A percentile compares a stretch with the other conserved stretches of the same genome.
These are phyloP conservation scores for Peromyscus nudipes DNA, from an alignment of 2,797 vertebrate species.

Conservation along the genomic window DNA sequence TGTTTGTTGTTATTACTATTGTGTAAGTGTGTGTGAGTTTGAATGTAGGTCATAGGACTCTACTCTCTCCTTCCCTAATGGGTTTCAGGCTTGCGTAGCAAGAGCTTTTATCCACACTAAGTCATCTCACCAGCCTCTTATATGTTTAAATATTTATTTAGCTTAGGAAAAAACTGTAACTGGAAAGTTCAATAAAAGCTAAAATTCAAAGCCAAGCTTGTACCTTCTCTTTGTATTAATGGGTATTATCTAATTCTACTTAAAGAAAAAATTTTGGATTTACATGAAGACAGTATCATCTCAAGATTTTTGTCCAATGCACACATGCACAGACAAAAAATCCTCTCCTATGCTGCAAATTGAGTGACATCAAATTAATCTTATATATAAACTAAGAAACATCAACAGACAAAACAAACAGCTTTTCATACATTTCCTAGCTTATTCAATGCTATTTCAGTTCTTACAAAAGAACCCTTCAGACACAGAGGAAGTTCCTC, in stretches of 20 bases:
- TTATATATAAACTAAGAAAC: conserved; percentile 40
- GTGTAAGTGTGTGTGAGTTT: neutral
- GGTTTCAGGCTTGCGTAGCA: neutral
- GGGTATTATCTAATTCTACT: conserved; percentile 2
- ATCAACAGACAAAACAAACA: neutral
- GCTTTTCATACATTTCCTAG: neutral
- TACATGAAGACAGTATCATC: conserved; percentile 2
- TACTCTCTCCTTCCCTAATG: neutral
- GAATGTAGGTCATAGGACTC: neutral
- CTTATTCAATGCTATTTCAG: neutral
- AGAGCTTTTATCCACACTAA: neutral
- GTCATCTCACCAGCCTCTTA: neutral
- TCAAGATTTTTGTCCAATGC: neutral
- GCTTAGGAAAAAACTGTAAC: conserved; percentile 48
- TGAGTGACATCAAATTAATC: conserved; percentile 18
- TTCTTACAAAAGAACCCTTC: conserved; percentile 18
- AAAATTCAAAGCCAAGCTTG: neutral
- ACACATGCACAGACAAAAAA: conserved; percentile 17
- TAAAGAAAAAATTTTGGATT: conserved; percentile 18
- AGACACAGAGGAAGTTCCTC: neutral
- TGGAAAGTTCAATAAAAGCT: conserved; percentile 42
- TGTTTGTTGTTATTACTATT: neutral
- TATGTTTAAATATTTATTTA: conserved; percentile 59
- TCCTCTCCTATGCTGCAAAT: conserved; percentile 12
- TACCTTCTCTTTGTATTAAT: neutral